phyloP scores from a whole-genome alignment of 2,113 vertebrate genomes.

The Condylura cristata region DNA sequence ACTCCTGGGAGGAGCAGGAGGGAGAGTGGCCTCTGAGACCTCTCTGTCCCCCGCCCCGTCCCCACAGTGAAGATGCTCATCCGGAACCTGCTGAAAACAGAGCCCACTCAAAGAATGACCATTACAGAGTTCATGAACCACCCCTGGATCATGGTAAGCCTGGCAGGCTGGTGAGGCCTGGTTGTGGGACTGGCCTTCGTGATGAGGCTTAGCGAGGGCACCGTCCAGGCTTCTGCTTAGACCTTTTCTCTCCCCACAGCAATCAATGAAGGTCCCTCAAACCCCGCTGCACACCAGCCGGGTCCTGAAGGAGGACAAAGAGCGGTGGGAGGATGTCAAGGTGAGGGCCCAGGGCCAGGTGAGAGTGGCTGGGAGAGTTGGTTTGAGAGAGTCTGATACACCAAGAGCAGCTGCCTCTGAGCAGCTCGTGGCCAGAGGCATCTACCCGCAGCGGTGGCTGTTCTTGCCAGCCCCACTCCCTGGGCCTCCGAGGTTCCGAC shows the following conservation, averaged over 20 bases:
- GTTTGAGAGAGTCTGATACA: background rate
- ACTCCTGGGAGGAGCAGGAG: background rate
- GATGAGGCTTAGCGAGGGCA: background rate
- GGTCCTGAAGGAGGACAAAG: constrained; percentile 97
- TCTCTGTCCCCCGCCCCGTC: background rate
- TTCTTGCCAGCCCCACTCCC: background rate
- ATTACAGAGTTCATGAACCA: constrained; percentile 99
- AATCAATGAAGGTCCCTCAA: constrained; percentile 97
- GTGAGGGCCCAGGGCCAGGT: constrained; percentile 80
- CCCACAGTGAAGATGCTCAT: constrained; percentile 95
- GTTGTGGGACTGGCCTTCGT: accelerated
- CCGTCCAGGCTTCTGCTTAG: background rate
- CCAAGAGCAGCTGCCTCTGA: background rate
- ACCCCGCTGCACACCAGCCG: constrained; percentile 98
- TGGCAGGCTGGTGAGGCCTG: accelerated
- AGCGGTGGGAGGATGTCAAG: constrained; percentile 98
- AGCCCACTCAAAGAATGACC: constrained; percentile 97
- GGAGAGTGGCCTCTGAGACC: background rate
- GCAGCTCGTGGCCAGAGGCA: background rate
- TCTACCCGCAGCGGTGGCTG: background rate
- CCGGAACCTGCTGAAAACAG: constrained; percentile 95
- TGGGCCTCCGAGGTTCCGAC: background rate
- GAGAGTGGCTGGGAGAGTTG: background rate
- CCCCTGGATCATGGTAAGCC: constrained; percentile 96
- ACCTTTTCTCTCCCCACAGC: constrained; percentile 82